Percentiles rank a stretch among this genome's conserved stretches.
Evolutionary conservation across 1,140 invertebrate species (phyloP).

Genomic region (Anastrepha obliqua): DNA sequence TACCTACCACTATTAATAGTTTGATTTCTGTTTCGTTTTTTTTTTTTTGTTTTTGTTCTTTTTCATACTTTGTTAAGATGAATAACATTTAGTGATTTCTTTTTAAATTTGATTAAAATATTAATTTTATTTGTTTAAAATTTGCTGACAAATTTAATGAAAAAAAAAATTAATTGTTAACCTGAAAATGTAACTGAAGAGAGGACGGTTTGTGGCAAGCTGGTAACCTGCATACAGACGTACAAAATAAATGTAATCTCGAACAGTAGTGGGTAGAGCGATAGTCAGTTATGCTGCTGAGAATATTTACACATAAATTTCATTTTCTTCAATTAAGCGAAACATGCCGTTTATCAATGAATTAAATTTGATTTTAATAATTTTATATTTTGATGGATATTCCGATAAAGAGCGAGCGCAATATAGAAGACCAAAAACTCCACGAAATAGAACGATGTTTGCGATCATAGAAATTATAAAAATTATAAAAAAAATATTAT

Average conservation of each 20-base stretch:
- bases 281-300: conserved; percentile 22
- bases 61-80: neutral
- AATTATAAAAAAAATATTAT: neutral
- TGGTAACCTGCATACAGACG: neutral
- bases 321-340: no score
- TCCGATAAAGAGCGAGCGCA: conserved; percentile 4
- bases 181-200: neutral
- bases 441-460: neutral
- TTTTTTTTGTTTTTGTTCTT: neutral
- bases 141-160: neutral
- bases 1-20: conserved; percentile 71
- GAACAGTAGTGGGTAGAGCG: neutral
- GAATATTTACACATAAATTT: neutral
- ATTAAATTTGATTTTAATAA: no score
- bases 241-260: neutral
- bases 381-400: neutral
- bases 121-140: conserved; percentile 11
- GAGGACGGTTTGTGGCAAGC: neutral
- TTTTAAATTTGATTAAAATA: conserved; percentile 13
- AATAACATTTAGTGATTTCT: neutral
- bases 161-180: neutral
- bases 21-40: conserved; percentile 11
- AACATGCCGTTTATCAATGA: no score
- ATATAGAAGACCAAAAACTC: neutral
- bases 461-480: neutral